Base-by-base conservation (phyloP, 2,113 vertebrate genomes). In the Ceyx cyanopectus region DNA sequence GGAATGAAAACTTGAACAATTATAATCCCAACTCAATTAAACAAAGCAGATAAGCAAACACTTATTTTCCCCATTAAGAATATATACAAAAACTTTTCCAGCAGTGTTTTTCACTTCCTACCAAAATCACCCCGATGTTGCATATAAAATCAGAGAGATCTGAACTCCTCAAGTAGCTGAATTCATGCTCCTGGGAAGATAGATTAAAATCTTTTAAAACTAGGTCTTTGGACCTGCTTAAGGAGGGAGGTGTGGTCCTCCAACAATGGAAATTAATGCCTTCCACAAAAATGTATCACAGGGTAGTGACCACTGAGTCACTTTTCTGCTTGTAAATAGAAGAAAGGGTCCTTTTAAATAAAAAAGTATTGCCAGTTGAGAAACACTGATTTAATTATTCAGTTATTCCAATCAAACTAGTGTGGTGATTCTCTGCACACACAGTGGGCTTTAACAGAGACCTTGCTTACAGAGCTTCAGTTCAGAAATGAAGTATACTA, bases 21-120 rank as follows among this genome's bases (percentile, higher is more conserved):
- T 89, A 78, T 63, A 93, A 93, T 79, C 68, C 61, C 21, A 77
- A 79, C 37, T 60, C 85, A 94, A 56, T 81, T 93, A 90, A 95
- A 75, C 54, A 90, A 63, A 87, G 68, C 26, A 83, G 75, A 94
- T 75, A 87, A 86, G 70, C 48, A 90, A 91, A 84, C 27, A 75
- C 13, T 84, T 90, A 50, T 65, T 88, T 93, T 70, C 7, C 9
- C 46, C 43, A 54, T 63, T 87, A 90, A 89, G 27, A 90, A 74
- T 54, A 89, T 26, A 92, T 2, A 62, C 4, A 72, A 65, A 72
- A 86, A 32, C 40, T 77, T 90, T 87, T 51, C 51, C 16, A 32
- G 19, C 19, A 70, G 50, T 23, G 30, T 40, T 86, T 85, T 85
- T 86, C 8, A 24, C 29, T 76, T 56, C 37, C 46, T 68, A 37